Conservation (phyloP, 2,113 vertebrate genomes). For the Sinocyclocheilus grahami region DNA sequence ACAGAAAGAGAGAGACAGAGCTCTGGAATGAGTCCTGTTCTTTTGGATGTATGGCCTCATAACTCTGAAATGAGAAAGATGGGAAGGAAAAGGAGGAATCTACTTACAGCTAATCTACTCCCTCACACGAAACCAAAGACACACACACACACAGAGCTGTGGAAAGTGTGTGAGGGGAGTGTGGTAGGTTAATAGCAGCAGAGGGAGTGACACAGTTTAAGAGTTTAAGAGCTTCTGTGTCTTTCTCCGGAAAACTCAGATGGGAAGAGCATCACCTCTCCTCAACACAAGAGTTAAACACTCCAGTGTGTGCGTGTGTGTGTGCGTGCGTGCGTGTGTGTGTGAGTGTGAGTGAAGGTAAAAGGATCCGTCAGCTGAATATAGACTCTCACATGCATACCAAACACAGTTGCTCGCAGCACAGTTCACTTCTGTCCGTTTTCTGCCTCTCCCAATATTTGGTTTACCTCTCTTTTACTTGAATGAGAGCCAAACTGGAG, state of each 20-base stretch:
- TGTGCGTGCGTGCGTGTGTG: neutral
- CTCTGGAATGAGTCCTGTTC: neutral
- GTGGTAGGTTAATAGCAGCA: constrained; percentile 55
- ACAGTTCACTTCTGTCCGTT: neutral
- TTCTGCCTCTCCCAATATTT: neutral
- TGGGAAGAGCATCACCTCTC: constrained; percentile 30
- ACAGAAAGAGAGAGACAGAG: neutral
- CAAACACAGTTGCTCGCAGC: constrained; percentile 44
- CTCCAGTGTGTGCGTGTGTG: neutral
- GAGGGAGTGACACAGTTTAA: constrained; percentile 28
- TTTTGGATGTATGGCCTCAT: neutral
- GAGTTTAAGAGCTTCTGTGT: constrained; percentile 39
- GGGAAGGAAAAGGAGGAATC: constrained; percentile 22
- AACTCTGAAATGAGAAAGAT: constrained; percentile 22
- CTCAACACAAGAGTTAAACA: constrained; percentile 5
- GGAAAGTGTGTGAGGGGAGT: constrained; percentile 44
- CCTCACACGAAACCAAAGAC: neutral
- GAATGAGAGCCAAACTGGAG: neutral
- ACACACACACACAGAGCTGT: neutral
- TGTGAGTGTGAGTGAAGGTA: neutral
- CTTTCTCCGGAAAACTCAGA: neutral
- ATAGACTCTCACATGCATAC: constrained; percentile 64
- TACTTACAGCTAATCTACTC: constrained; percentile 28
- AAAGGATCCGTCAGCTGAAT: constrained; percentile 17
- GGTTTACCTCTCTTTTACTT: neutral